Evolutionary conservation across 2,797 vertebrate genomes (phyloP).

Genomic region (Tragopan temminckii): DNA sequence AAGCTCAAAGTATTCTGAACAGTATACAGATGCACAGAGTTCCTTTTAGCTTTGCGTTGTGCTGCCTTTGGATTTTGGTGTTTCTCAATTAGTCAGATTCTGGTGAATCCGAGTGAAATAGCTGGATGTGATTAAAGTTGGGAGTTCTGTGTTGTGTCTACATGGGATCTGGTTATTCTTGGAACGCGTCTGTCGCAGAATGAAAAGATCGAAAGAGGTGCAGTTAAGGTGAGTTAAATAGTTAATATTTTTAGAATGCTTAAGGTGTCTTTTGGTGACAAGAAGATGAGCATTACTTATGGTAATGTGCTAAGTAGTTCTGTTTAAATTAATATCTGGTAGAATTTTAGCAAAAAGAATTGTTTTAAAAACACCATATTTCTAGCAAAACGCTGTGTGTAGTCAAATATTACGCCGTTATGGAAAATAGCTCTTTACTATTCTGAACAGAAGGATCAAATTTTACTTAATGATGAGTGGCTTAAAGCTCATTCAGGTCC

Average conservation of each 20-base stretch:
- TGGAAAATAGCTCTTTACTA: constrained; percentile 43
- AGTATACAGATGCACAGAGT: neutral
- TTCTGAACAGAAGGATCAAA: constrained; percentile 36
- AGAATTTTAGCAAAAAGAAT: neutral
- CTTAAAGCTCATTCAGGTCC: constrained; percentile 48
- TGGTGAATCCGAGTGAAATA: neutral
- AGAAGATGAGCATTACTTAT: neutral
- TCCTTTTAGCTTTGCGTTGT: neutral
- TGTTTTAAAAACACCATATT: neutral
- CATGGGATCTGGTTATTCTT: neutral
- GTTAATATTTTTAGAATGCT: neutral
- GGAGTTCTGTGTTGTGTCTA: neutral
- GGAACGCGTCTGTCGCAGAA: neutral
- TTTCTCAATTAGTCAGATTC: neutral
- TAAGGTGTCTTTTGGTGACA: neutral
- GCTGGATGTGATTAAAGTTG: neutral
- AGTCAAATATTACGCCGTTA: neutral
- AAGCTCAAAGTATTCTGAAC: neutral
- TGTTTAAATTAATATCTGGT: neutral
- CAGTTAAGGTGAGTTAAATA: neutral
- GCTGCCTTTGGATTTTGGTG: neutral
- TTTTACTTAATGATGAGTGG: constrained; percentile 32
- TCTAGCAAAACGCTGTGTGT: neutral
- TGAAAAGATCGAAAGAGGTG: neutral
- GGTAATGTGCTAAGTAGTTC: neutral